Conservation (phyloP, 2,888 invertebrate genomes). For the Nemurella pictetii region DNA sequence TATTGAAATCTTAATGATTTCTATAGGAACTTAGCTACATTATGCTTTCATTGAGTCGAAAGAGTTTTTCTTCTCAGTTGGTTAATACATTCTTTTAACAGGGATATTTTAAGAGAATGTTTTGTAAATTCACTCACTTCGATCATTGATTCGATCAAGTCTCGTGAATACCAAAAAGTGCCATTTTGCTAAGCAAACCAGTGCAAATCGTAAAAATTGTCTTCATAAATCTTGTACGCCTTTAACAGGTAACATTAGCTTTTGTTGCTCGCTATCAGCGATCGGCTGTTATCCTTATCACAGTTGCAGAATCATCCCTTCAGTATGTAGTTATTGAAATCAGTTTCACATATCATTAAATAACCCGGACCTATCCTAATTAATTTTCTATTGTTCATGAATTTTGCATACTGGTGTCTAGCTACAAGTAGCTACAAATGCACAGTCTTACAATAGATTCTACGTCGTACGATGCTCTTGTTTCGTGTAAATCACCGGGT, state of each 20-base stretch:
- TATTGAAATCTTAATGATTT: too few species aligned
- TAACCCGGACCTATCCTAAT: not conserved
- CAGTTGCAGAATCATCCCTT: not conserved
- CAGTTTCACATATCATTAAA: not conserved
- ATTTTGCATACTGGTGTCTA: not conserved
- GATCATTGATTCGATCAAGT: not conserved
- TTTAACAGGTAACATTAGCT: not conserved
- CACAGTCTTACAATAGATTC: too few species aligned
- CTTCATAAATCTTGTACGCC: not conserved
- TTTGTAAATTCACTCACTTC: not conserved
- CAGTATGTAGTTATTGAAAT: not conserved
- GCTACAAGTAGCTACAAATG: too few species aligned
- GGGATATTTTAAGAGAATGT: not conserved
- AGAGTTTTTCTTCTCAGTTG: not conserved
- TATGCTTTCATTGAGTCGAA: too few species aligned
- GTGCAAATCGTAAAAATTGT: not conserved
- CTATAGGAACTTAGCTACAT: not conserved
- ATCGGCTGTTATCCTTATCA: not conserved
- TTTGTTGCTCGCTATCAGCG: not conserved
- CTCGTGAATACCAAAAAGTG: not conserved
- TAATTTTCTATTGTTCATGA: not conserved
- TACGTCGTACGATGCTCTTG: not conserved
- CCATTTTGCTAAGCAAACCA: not conserved
- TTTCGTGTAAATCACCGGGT: not conserved
- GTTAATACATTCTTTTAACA: not conserved